Base-by-base conservation (phyloP, 1,140 invertebrate genomes). In the Trichonephila clavipes region DNA sequence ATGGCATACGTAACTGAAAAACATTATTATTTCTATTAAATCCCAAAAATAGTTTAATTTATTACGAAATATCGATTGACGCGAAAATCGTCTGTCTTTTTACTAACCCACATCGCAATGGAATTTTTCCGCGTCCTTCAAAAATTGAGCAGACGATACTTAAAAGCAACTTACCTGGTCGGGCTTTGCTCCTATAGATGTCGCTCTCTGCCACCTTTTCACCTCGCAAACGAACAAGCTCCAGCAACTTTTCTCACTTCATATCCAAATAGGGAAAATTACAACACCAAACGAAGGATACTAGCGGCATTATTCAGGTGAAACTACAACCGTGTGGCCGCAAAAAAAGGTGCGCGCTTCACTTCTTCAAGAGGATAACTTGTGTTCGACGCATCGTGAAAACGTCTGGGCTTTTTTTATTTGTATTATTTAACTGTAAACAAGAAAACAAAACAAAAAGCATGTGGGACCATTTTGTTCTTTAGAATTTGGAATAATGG, bases 181-280 rank as follows among this genome's bases (percentile, higher is more conserved):
- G 24, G 34, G 24, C 77, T 12, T 21, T 72, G 40, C 69, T 90
- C 69, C 88, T 72, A 61, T 62, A 90, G 89, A 59, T 90, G 89
- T 90, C 89, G 89, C 89, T 82, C 69, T 18, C 64, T 51, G 14
- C 66, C 82, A 59, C 58, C 64, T 62, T 72, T 28, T 90, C 19
- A 82, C 72, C 51, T 82, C 89, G 58, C 58, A 61, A 77, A 77
- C 72, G 89, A 90, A 90, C 89, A 90, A 19, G 89, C 77, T 81
- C 72, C 44, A 58, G 44, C 88, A 89, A 72, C 88, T 72, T 89
- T 72, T 85, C 83, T 89, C 88, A 72, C 88, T 89, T 90, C 72
- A 90, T 90, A 61, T 62, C 89, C 77, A 90, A 90, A 90, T 90
- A 82, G 89, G 89, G 89, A 90, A 90, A 90, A 90, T 90, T 82